Percentiles rank a stretch among this genome's conserved stretches.
Conservation (phyloP, 2,113 vertebrate genomes). For the Chaetodon trifascialis region DNA sequence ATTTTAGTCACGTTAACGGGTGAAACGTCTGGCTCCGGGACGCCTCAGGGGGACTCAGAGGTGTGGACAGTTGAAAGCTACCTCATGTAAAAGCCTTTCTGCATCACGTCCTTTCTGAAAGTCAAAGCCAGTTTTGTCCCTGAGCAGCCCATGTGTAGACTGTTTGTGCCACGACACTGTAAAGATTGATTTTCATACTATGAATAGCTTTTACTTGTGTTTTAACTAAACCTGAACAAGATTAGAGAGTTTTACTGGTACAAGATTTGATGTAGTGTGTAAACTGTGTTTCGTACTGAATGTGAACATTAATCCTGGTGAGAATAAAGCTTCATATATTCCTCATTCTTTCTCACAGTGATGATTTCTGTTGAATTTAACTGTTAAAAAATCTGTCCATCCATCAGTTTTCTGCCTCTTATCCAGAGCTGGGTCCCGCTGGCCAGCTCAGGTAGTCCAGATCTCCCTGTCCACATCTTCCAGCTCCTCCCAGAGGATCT, state of each 20-base stretch:
- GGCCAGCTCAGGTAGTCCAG: too few species aligned
- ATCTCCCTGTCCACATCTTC: too few species aligned
- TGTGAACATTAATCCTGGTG: not conserved
- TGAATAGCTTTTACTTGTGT: not conserved
- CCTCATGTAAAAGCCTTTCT: slow-evolving; percentile 4
- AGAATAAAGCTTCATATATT: slow-evolving; percentile 1
- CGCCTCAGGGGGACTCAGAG: not conserved
- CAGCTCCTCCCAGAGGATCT: too few species aligned
- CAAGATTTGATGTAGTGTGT: not conserved
- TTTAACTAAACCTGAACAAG: not conserved
- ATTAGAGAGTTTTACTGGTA: not conserved
- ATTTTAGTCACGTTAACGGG: not conserved
- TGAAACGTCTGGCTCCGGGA: not conserved
- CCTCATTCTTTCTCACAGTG: too few species aligned
- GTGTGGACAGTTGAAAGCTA: not conserved
- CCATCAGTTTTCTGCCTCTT: too few species aligned
- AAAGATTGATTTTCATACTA: not conserved
- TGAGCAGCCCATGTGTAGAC: not conserved
- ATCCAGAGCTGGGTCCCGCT: too few species aligned
- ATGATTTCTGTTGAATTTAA: too few species aligned
- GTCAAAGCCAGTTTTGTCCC: not conserved
- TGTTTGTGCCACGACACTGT: too few species aligned
- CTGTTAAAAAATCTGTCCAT: too few species aligned
- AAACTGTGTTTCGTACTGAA: not conserved
- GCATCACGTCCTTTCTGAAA: not conserved